Conservation (phyloP, 2,113 vertebrate genomes). For the Mustela lutreola region DNA sequence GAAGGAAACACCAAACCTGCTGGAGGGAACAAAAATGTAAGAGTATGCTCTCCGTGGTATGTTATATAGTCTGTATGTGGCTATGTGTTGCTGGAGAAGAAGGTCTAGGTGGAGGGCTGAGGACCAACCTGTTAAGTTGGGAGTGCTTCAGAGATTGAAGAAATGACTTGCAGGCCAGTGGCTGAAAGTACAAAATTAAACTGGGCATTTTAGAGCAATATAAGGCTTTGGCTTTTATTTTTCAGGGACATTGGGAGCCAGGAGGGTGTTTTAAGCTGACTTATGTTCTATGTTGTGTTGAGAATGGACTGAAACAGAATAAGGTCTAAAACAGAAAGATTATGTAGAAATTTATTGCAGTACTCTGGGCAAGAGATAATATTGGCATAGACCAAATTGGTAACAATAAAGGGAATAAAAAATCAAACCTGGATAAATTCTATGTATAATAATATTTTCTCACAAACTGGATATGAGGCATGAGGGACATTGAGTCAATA, state of each 20-base stretch:
- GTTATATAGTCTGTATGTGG: neutral
- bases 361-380: neutral
- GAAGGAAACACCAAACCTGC: neutral
- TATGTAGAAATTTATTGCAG: neutral
- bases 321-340: neutral
- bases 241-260: neutral
- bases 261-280: neutral
- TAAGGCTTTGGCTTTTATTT: neutral
- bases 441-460: neutral
- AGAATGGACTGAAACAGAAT: neutral
- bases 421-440: neutral
- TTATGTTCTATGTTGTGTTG: neutral
- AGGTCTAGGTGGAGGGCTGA: neutral
- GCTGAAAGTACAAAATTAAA: neutral
- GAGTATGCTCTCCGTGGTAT: too few species aligned
- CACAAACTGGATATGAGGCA: neutral
- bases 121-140: neutral
- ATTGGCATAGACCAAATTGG: neutral
- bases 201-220: neutral
- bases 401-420: neutral
- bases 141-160: neutral
- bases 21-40: neutral
- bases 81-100: neutral
- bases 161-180: neutral
- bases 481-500: neutral